Base-by-base conservation (phyloP, 2,888 invertebrate genomes). In the Ophion ellenae region DNA sequence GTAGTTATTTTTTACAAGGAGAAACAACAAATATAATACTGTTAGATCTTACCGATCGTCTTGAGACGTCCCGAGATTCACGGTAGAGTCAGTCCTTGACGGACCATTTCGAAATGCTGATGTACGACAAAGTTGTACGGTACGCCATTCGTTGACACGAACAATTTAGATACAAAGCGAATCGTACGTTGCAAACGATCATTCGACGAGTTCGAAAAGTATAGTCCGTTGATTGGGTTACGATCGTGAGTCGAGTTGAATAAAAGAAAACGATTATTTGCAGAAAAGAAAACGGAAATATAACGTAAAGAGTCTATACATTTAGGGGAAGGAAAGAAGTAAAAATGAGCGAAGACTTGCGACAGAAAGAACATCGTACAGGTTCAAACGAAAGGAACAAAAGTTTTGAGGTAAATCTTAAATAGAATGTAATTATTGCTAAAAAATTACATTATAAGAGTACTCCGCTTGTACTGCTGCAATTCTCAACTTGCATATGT, bases 391-490 rank as follows among this genome's bases (percentile, higher is more conserved):
- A 87, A 87, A 80, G 89, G 85, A 88, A 90, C 89, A 86, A 69
- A 81, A 70, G 84, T 86, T 87, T 86, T 85, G 88, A 89, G 87
- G 89, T 91, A 89, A 89, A 89, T 88, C 89, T 89, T 90, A 90
- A 87, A 90, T 90, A 91, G 89, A 87, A 88, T 89, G 91, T 90
- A 91, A 91, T 90, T 91, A 86, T 86, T 89, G 83, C 83, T 86
- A 83, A 81, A 83, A 79, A 70, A 63, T 91, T 89, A 91, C 90
- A 90, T 88, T 90, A 89, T 91, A 92, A 93, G 90, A 91, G 92
- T 93, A 92, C 92, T 92, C 78, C 88, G 92, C 92, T 93, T 93
- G 92, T 93, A 92, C 92, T 91, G 91, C 92, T 92, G 93, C 92
- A 93, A 92, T 89, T 92, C 91, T 90, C 87, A 88, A 92, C 90